Base-by-base conservation (phyloP, 2,888 invertebrate genomes). In the Lasioglossum malachurum region DNA sequence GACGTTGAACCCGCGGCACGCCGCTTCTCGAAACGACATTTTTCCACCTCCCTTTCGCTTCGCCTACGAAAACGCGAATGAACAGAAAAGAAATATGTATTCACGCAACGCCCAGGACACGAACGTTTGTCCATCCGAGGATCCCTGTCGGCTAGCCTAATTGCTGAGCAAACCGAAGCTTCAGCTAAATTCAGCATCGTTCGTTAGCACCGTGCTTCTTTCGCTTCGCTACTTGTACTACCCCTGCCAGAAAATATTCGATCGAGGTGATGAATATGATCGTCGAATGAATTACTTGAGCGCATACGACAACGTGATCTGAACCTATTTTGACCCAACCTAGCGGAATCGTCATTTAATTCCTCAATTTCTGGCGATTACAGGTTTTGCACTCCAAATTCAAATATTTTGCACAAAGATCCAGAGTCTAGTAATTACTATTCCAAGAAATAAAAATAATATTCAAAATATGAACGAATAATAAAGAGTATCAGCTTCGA, bases 151-250 rank as follows among this genome's bases (percentile, higher is more conserved):
- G 85, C 90, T 80, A 77, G 80, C 79, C 92, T 93, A 93, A 93
- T 93, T 93, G 90, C 92, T 93, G 86, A 87, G 90, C 86, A 93
- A 93, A 93, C 91, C 83, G 35, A 75, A 76, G 69, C 71, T 72
- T 57, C 78, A 71, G 49, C 46, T 67, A 44, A 76, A 87, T 84
- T 27, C 82, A 74, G 44, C 73, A 41, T 46, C 75, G 80, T 89
- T 89, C 89, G 82, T 89, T 89, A 89, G 82, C 89, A 84, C 82
- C 41, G 31, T 49, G 71, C n/a, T 78, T 57, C 78, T 41, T 38
- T 12, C 19, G 5, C 44, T 64, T 73, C 57, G 5, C 38, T 31
- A 53, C 19, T 69, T 69, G 23, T 4, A 38, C 35, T 69, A n/a
- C n/a, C n/a, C 10, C 1, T 12, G 4, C 4, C 12, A n/a, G 57